Conservation (phyloP, 1,140 invertebrate genomes). For the Drosophila insularis region DNA sequence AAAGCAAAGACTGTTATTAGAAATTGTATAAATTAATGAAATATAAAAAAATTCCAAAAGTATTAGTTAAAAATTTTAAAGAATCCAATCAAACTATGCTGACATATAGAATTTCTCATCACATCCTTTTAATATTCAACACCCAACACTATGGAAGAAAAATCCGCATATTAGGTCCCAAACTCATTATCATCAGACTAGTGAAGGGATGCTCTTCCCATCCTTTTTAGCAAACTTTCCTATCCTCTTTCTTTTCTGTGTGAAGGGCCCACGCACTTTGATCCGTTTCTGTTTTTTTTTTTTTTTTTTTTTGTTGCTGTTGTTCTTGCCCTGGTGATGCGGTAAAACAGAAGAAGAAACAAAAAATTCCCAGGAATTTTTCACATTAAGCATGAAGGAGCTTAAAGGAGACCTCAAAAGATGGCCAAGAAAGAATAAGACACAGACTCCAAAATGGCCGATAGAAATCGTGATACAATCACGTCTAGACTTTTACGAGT, state of each 20-base stretch:
- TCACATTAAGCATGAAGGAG: constrained; percentile 19
- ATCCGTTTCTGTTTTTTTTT: constrained; percentile 17
- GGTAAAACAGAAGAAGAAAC: constrained; percentile 40
- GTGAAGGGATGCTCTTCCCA: background rate
- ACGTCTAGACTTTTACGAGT: constrained; percentile 81
- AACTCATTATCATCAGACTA: constrained; percentile 7
- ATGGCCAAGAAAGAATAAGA: constrained; percentile 48
- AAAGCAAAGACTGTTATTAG: too few relatives aligned
- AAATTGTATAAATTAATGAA: too few relatives aligned
- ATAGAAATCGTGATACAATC: constrained; percentile 82
- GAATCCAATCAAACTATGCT: too few relatives aligned
- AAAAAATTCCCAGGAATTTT: constrained; percentile 55
- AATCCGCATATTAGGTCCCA: background rate
- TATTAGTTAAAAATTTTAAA: too few relatives aligned
- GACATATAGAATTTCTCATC: background rate
- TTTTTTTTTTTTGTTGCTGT: too few relatives aligned
- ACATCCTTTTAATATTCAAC: background rate
- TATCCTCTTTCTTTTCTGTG: background rate
- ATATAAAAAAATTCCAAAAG: too few relatives aligned
- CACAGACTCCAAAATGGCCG: constrained; percentile 65
- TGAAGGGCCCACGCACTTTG: constrained; percentile 27
- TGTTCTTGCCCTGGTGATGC: background rate
- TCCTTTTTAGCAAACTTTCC: background rate
- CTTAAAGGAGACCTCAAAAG: constrained; percentile 36
- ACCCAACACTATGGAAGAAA: background rate